phyloP scores from a whole-genome alignment of 2,888 invertebrate species.

The Cartodere bifasciata region DNA sequence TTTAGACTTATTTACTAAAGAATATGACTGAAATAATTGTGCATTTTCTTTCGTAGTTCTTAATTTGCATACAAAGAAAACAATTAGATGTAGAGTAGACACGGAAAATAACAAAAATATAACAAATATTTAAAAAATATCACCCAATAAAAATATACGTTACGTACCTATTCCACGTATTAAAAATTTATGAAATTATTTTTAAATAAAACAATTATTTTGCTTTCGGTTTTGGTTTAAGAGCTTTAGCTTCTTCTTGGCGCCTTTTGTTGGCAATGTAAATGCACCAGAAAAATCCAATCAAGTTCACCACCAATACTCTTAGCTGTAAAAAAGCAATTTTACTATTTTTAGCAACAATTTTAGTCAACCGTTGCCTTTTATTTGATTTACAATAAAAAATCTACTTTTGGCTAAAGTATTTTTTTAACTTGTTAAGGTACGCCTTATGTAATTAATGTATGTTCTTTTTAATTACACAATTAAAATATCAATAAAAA shows the following conservation, averaged over 20 bases:
- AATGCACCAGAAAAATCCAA: constrained; percentile 68
- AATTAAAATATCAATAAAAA: not conserved
- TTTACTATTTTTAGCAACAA: no score
- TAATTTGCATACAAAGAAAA: no score
- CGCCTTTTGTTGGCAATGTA: constrained; percentile 58
- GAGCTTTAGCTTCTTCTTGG: constrained; percentile 31
- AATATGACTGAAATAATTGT: no score
- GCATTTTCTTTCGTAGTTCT: no score
- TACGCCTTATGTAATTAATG: not conserved
- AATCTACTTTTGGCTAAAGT: not conserved
- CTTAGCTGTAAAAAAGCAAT: constrained; percentile 47
- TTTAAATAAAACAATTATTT: not conserved
- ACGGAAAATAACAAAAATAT: no score
- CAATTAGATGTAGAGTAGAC: no score
- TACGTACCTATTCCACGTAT: not conserved
- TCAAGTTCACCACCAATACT: constrained; percentile 60
- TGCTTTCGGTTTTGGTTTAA: constrained; percentile 3
- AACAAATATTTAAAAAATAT: constrained; percentile 1
- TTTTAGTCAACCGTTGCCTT: constrained; percentile 4
- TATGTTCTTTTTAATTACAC: not conserved
- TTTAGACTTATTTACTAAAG: no score
- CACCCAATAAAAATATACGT: constrained; percentile 1
- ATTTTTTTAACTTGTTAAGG: constrained; percentile 1
- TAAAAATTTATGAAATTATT: not conserved
- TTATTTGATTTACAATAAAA: not conserved